Evolutionary conservation across 2,888 invertebrate genomes (phyloP).

Genomic region (Xanthorhoe spadicearia): DNA sequence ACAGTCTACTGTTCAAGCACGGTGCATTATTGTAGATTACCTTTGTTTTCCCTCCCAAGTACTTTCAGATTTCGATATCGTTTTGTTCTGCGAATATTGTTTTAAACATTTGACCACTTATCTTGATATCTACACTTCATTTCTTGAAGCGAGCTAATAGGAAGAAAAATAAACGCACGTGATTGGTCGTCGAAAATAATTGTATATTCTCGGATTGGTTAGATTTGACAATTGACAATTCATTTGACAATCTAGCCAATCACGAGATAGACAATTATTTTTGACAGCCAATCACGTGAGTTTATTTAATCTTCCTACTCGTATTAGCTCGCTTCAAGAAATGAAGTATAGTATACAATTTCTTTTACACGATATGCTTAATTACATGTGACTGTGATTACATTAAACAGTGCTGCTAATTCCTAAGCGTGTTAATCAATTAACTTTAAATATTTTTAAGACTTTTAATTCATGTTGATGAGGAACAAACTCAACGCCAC

Average conservation of each 20-base stretch:
- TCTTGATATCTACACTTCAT: not conserved
- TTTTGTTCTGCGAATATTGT: not conserved
- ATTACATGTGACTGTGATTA: constrained; percentile 24
- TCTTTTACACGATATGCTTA: constrained; percentile 4
- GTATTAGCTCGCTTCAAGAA: too few species aligned
- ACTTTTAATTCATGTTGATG: constrained; percentile 14
- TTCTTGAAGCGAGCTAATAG: too few species aligned
- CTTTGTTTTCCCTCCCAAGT: too few species aligned
- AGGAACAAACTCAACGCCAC: constrained; percentile 54
- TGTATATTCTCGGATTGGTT: too few species aligned
- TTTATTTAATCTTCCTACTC: too few species aligned
- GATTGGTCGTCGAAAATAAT: too few species aligned
- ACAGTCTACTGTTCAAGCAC: not conserved
- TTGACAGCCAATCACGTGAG: too few species aligned
- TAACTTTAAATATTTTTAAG: not conserved
- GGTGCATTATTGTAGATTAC: not conserved
- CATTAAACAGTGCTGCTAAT: not conserved
- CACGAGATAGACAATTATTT: too few species aligned
- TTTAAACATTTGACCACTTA: not conserved
- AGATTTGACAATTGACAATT: too few species aligned
- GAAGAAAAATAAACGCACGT: too few species aligned
- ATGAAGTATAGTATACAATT: too few species aligned
- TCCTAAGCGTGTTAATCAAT: not conserved
- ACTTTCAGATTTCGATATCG: not conserved
- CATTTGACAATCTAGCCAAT: too few species aligned